These are phyloP conservation scores for Hemicrepidius hirtus DNA, from an alignment of 2,888 invertebrate species.

Conservation along the genomic window DNA sequence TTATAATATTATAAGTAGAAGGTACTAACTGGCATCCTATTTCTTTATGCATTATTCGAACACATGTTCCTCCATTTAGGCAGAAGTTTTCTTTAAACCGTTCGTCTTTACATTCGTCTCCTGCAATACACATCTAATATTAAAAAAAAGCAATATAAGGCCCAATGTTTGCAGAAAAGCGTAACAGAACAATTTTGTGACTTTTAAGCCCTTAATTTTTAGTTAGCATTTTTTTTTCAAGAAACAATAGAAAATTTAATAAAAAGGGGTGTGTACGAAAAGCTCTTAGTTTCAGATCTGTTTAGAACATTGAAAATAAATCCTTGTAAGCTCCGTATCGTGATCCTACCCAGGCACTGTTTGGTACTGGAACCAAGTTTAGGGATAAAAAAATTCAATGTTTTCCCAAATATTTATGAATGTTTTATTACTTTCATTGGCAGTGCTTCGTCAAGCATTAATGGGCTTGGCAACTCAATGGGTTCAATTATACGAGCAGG, in stretches of 20 bases:
- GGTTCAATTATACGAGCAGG: conserved; percentile 52
- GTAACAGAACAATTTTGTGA: too few species aligned
- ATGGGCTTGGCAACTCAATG: conserved; percentile 55
- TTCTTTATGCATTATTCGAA: conserved; percentile 68
- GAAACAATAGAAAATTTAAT: too few species aligned
- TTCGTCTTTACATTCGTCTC: conserved; percentile 68
- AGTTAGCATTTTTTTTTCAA: too few species aligned
- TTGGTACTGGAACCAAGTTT: too few species aligned
- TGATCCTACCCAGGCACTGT: too few species aligned
- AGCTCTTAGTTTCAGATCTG: too few species aligned
- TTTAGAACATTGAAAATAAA: too few species aligned
- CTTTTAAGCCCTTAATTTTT: too few species aligned
- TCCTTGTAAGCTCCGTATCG: too few species aligned
- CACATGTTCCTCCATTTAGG: conserved; percentile 91
- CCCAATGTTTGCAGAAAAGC: too few species aligned
- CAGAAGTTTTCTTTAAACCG: conserved; percentile 80
- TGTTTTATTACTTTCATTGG: conserved; percentile 47
- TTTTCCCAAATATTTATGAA: conserved; percentile 11
- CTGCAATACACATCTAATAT: conserved; percentile 39
- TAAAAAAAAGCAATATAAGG: not conserved
- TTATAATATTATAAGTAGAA: conserved; percentile 35
- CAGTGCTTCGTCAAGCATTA: conserved; percentile 51
- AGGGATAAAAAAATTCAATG: too few species aligned
- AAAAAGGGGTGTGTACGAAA: too few species aligned
- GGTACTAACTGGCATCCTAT: conserved; percentile 52